Base-by-base conservation (phyloP, 2,888 invertebrate species). In the Pseudococcus viburni region DNA sequence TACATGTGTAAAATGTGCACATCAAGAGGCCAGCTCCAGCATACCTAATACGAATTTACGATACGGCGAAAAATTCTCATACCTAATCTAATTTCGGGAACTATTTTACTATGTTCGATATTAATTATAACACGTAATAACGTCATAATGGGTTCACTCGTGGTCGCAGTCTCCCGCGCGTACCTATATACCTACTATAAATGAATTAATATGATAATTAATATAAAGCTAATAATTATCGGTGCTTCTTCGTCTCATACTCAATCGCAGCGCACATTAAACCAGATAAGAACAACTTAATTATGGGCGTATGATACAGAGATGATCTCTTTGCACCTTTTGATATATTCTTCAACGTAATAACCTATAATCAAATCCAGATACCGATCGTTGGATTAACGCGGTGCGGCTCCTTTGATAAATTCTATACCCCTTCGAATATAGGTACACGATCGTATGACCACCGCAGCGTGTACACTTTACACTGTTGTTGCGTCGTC, bases 301-400 rank as follows among this genome's bases (percentile, higher is more conserved):
- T 86, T 86, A 86, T 86, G 86, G 86, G 86, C 86, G 86, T 85
- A 55, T 15, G 59, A 33, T 55, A 39, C 17, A 42, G 86, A 86
- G 86, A 86, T 86, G 86, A 86, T 86, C 86, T 86, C 77, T 87
- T 87, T 80, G 87, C 87, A 80, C 87, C 73, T 73, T 51, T 87
- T 87, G 48, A 77, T 77, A 26, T 48, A 48, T 87, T 77, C 80
- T 87, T 87, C 59, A 80, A 87, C 39, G 77, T 46, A 80, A 80
- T 87, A 87, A 87, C 87, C 87, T 87, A 80, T 87, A 87, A 87
- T 87, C 87, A 87, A 80, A 59, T 77, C 42, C 33, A 77, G 77
- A 77, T 77, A 77, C 77, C 42, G 42, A 77, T 77, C 77, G n/a
- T 42, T 77, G 77, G 77, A 77, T 77, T 77, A 77, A 68, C 68